phyloP scores from a whole-genome alignment of 1,140 invertebrate genomes.

The Heliconius nattereri region DNA sequence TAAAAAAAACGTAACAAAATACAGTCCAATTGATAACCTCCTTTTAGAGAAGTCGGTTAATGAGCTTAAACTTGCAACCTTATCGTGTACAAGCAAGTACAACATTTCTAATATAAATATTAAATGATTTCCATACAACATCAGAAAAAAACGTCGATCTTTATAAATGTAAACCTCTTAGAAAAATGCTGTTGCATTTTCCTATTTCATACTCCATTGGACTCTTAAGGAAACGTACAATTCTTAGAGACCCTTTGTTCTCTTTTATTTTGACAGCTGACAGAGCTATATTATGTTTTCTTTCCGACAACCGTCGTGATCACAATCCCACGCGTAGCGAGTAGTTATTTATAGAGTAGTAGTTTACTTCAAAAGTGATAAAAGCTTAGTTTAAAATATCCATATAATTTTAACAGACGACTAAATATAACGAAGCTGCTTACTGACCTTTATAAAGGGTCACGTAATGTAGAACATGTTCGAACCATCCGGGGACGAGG shows the following conservation, averaged over 20 bases:
- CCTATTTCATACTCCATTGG: not conserved
- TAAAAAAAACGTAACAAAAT: too few relatives aligned
- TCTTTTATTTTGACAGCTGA: slow-evolving; percentile 9
- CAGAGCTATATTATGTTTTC: slow-evolving; percentile 5
- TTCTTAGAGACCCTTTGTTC: not conserved
- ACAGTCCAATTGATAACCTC: too few relatives aligned
- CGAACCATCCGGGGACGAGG: not conserved
- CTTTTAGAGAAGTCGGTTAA: too few relatives aligned
- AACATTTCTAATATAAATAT: too few relatives aligned
- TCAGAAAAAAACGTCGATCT: not conserved
- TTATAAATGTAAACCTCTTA: not conserved
- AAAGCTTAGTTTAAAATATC: not conserved
- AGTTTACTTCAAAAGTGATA: not conserved
- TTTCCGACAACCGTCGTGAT: not conserved
- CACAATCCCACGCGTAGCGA: too few relatives aligned
- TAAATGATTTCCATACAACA: not conserved
- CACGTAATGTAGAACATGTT: not conserved
- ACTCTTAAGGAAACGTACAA: not conserved
- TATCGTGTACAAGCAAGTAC: not conserved
- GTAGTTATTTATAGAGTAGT: too few relatives aligned
- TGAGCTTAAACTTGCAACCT: too few relatives aligned
- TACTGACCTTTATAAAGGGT: slow-evolving; percentile 1
- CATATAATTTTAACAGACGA: not conserved
- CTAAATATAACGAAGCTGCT: not conserved
- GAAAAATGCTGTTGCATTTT: not conserved